Conservation (phyloP, 1,140 invertebrate genomes). For the Meloidogyne exigua region DNA sequence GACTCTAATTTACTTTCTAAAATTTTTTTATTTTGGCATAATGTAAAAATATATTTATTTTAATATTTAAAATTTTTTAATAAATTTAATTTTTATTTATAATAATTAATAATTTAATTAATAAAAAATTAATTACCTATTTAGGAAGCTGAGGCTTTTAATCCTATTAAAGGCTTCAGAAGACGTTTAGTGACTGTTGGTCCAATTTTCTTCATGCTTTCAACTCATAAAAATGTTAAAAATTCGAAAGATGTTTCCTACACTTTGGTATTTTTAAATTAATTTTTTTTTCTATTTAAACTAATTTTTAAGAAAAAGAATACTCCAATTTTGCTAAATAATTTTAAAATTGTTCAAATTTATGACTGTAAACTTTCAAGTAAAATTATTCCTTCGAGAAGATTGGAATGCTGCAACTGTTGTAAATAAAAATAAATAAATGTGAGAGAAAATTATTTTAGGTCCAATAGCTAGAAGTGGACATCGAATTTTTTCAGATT, state of each 20-base stretch:
- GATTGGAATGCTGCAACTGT: not conserved
- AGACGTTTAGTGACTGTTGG: not conserved
- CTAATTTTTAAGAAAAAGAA: not conserved
- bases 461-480: conserved; percentile 35
- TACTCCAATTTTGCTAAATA: not conserved
- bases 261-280: not conserved
- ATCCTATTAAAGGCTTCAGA: not conserved
- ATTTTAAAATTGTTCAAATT: conserved; percentile 6
- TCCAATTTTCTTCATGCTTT: not conserved
- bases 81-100: too few species aligned
- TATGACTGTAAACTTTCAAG: not conserved
- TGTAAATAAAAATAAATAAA: not conserved
- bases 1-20: too few species aligned
- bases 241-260: not conserved
- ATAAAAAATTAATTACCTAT: too few species aligned
- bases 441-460: conserved; percentile 21
- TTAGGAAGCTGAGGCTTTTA: not conserved
- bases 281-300: not conserved
- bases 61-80: not conserved
- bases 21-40: not conserved
- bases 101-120: too few species aligned
- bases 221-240: not conserved
- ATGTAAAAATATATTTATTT: not conserved
- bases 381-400: conserved; percentile 1
- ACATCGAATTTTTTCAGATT: conserved; percentile 34